Evolutionary conservation across 1,140 invertebrate species (phyloP), one percentile per base, ranked within the genome.

Genomic region (Drosophila nigromelanica): DNA sequence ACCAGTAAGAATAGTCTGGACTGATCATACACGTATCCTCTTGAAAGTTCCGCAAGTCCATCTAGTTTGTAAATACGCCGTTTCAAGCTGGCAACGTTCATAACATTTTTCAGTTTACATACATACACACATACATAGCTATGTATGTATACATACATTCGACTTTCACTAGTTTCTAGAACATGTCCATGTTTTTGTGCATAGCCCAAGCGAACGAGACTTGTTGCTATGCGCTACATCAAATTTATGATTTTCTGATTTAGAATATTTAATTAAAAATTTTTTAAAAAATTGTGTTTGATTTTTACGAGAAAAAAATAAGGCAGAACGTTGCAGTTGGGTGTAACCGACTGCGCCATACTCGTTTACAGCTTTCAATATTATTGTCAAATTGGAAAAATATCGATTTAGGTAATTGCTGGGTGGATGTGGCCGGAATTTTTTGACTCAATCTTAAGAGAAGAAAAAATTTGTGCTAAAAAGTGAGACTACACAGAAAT

Each of bases 31-130:
- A 52, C n/a, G 14, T 48, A 37, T 51, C 67, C 43, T 69, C 60
- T 64, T 59, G 66, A 89, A 89, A 89, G 83, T 87, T 86, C 81
- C 81, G 81, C 77, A 86, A 85, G 80, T 80, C 76, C 73, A 85
- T 85, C 68, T 85, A 77, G 77, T 63, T 67, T 78, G 72, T 76
- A 83, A 67, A 78, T 62, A 55, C 37, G 76, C 56, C 70, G 43
- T 61, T 55, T 45, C 45, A 40, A 39, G 61, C 40, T 40, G 67
- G 69, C 63, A 61, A 71, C 73, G 55, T 74, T 74, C 58, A 80
- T 80, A 73, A 80, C 47, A 58, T 80, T 80, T 80, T 76, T 54
- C 43, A 79, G 58, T 45, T 24, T 1, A 24, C 21, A 47, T 11
- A 3, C 4, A 24, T 12, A 2, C 45, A 24, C 6, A 40, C 6